Base-by-base conservation (phyloP, 2,797 vertebrate genomes). In the Otolemur crassicaudatus region DNA sequence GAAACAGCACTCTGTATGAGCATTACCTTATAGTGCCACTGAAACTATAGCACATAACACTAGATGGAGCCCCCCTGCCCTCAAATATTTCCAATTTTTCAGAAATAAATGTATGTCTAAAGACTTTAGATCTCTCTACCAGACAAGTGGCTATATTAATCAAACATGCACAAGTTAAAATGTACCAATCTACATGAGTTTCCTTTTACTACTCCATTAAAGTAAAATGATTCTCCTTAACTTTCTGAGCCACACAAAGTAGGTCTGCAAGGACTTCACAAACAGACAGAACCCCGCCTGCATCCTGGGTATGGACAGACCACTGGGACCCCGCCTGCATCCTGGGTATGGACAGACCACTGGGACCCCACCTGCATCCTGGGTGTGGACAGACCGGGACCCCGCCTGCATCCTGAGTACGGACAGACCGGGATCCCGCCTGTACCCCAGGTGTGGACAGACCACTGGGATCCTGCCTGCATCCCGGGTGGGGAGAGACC, bases 71-170 rank as follows among this genome's bases (percentile, higher is more conserved):
- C 37, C 40, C 29, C 60, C 69, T 97, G 79, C 23, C 23, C 67
- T 89, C 37, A 92, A 90, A 75, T 19, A 80, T 5, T 70, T 87
- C 46, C 65, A 82, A 65, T 10, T 67, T 69, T 94, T 94, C n/a
- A 76, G 25, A 94, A 63, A 81, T 86, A 79, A 82, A 65, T 56
- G 20, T 8, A 86, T n/a, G 14, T 65, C n/a, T 70, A 87, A 83
- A 80, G 31, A 90, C 8, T 37, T 88, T 40, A 84, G 17, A 82
- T 75, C 70, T 79, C 65, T 79, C 58, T 82, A 84, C 83, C 49
- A 79, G 56, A 73, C 22, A 61, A 89, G 31, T 49, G 22, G 49
- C 87, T 63, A 29, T 49, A 91, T 70, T 72, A 58, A 91, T 16
- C 22, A 84, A 87, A 43, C 14, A 63, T 34, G 22, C 13, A 31